These are phyloP conservation scores for Cossypha dichroa DNA, from an alignment of 2,797 vertebrate genomes.

Conservation along the genomic window DNA sequence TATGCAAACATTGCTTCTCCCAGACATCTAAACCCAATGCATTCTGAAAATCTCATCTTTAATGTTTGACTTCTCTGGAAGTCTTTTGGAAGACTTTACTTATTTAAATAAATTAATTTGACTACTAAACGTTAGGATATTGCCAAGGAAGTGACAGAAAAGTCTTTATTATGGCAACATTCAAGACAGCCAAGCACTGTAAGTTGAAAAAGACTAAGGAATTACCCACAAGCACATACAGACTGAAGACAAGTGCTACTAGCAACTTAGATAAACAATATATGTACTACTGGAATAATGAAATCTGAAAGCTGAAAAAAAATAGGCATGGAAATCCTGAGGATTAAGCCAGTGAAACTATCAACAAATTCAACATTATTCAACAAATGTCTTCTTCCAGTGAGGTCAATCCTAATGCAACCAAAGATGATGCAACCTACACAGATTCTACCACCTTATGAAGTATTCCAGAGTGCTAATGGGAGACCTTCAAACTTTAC, in stretches of 20 bases:
- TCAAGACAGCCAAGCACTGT: neutral
- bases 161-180: neutral
- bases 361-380: neutral
- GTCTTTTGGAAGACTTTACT: neutral
- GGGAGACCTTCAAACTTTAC: neutral
- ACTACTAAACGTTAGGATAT: neutral
- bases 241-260: neutral
- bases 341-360: neutral
- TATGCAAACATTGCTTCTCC: neutral
- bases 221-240: neutral
- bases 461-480: neutral
- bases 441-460: neutral
- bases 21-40: neutral
- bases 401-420: neutral
- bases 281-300: neutral
- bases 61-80: neutral
- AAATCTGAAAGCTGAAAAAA: neutral
- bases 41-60: neutral
- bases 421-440: neutral
- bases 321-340: neutral
- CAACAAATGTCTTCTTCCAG: neutral
- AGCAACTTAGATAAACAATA: neutral
- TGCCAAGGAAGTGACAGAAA: neutral
- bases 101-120: neutral
- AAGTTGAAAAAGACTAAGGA: neutral